Base-by-base conservation (phyloP, 2,888 invertebrate species). In the Merodon equestris region DNA sequence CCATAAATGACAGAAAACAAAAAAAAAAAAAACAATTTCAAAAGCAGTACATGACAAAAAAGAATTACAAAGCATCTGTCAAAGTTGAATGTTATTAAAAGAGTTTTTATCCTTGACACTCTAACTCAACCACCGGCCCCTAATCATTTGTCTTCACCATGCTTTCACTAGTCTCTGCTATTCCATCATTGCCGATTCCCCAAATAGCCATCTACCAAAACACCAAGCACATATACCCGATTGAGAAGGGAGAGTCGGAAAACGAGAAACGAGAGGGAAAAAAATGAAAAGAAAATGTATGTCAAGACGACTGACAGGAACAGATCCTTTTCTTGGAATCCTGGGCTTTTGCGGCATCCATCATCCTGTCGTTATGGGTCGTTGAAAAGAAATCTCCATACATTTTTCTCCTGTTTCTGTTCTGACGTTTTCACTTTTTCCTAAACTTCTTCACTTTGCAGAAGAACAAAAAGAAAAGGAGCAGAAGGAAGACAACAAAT, bases 331-430 rank as follows among this genome's bases (percentile, higher is more conserved):
- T 79, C 74, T 79, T 74, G 68, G 79, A 79, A 79, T 74, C 74
- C 74, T 74, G 74, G 79, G 79, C 79, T 79, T 79, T 74, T 79
- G 79, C 79, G 79, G 74, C 74, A 79, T 79, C 74, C 79, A 79
- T 79, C 79, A 79, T 79, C 68, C 79, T 79, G 79, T 79, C 79
- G 79, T 79, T 79, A 79, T 79, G 79, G 79, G 79, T 79, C 79
- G 74, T 79, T 79, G 79, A 79, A 79, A 79, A 68, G 79, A 74
- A 79, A 79, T 79, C 79, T 79, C 79, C 79, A 79, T 79, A 79
- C 79, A 79, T 79, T 79, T 79, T 79, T 79, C 74, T 79, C 53
- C 27, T 64, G 60, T 58, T 74, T 34, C 68, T 68, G 73, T 79
- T 68, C 74, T 74, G 79, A 79, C 74, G 60, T 79, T 74, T 74